Percentiles rank a stretch among this genome's conserved stretches.
phyloP scores from a whole-genome alignment of 2,797 vertebrate genomes.

The Champsocephalus gunnari region DNA sequence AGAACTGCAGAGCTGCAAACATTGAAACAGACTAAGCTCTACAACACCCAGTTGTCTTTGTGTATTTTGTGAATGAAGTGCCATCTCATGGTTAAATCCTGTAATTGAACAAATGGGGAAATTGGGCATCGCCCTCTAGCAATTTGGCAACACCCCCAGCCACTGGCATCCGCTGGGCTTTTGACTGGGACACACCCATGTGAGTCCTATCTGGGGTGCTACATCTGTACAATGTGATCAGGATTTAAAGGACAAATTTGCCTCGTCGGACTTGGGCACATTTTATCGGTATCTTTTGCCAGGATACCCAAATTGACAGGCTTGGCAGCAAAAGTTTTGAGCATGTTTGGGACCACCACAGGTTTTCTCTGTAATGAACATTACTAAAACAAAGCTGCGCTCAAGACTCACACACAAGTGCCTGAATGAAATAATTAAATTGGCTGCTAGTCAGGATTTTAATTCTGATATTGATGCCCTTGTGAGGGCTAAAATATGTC shows the following conservation, averaged over 20 bases:
- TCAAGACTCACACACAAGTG: conserved; percentile 21
- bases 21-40: too few species aligned
- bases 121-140: too few species aligned
- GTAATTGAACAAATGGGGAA: too few species aligned
- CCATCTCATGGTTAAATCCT: too few species aligned
- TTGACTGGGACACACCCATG: too few species aligned
- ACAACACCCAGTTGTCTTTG: too few species aligned
- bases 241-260: background rate
- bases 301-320: background rate
- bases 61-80: too few species aligned
- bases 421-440: conserved; percentile 19
- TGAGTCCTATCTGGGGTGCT: too few species aligned
- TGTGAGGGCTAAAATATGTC: background rate
- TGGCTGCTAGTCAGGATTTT: conserved; percentile 9
- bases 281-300: background rate
- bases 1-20: too few species aligned
- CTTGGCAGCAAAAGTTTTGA: too few species aligned
- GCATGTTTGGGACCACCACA: background rate
- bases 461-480: conserved; percentile 1
- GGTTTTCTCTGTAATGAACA: conserved; percentile 3
- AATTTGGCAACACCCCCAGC: too few species aligned
- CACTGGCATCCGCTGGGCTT: too few species aligned
- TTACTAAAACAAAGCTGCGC: background rate
- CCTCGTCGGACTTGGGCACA: background rate
- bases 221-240: background rate